Evolutionary conservation across 2,888 invertebrate species (phyloP).

Genomic region (Ditula angustiorana): DNA sequence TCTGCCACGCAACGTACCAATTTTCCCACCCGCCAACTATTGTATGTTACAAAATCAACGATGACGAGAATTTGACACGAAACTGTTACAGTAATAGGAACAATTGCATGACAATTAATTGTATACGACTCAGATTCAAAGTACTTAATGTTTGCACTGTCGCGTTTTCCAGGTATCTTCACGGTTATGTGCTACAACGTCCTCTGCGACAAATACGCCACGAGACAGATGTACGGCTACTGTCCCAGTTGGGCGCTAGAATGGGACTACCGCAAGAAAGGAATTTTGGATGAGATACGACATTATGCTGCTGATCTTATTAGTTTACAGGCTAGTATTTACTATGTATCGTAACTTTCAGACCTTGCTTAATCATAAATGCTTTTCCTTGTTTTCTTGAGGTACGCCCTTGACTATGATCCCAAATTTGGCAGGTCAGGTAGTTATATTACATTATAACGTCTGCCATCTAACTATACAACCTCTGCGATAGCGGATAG

Average conservation of each 20-base stretch:
- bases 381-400: too few species aligned
- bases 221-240: constrained; percentile 99
- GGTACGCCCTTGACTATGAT: too few species aligned
- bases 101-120: constrained; percentile 45
- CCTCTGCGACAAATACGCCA: constrained; percentile 99
- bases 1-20: constrained; percentile 64
- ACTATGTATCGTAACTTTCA: too few species aligned
- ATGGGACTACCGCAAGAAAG: constrained; percentile 99
- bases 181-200: constrained; percentile 99
- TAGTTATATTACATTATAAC: too few species aligned
- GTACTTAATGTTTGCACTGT: constrained; percentile 14
- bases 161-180: constrained; percentile 91
- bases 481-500: too few species aligned
- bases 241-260: constrained; percentile 99
- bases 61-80: constrained; percentile 57
- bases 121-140: constrained; percentile 8
- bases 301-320: constrained; percentile 99
- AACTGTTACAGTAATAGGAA: constrained; percentile 55
- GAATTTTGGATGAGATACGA: constrained; percentile 97
- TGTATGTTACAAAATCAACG: constrained; percentile 55
- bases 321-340: constrained; percentile 87
- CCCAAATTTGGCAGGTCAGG: too few species aligned
- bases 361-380: too few species aligned
- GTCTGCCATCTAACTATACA: too few species aligned
- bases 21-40: constrained; percentile 41